Percentiles rank a stretch among this genome's conserved stretches.
Conservation (phyloP, 2,113 vertebrate genomes). For the Mola mola region DNA sequence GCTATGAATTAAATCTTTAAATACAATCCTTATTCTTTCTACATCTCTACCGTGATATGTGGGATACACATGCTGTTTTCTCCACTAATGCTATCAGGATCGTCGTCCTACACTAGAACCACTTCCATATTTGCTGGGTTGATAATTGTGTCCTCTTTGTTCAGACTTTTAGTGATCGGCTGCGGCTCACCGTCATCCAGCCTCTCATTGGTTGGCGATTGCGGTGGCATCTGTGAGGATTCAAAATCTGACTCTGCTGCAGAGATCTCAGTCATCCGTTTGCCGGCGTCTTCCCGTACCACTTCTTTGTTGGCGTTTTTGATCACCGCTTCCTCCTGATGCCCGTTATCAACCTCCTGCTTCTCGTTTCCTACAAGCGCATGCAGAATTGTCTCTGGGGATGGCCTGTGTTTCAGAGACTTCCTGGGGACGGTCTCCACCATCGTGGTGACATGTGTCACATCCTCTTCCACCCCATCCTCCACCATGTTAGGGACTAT, state of each 20-base stretch:
- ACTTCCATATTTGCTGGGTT: constrained; percentile 58
- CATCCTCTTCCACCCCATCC: constrained; percentile 50
- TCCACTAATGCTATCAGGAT: constrained; percentile 35
- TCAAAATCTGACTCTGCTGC: constrained; percentile 41
- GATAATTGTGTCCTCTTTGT: constrained; percentile 29
- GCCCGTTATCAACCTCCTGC: constrained; percentile 18
- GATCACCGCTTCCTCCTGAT: constrained; percentile 31
- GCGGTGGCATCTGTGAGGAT: background rate
- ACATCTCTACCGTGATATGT: constrained; percentile 6
- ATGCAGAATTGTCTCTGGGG: constrained; percentile 41
- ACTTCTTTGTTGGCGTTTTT: constrained; percentile 56
- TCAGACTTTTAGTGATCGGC: constrained; percentile 43
- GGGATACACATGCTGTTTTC: constrained; percentile 51
- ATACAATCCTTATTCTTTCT: constrained; percentile 17
- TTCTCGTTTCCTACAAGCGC: constrained; percentile 45
- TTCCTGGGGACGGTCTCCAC: constrained; percentile 31
- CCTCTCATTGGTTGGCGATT: constrained; percentile 49
- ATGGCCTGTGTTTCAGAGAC: constrained; percentile 12
- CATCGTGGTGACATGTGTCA: constrained; percentile 44
- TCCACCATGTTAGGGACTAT: constrained; percentile 35
- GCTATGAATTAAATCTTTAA: constrained; percentile 14
- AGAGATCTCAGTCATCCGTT: constrained; percentile 17
- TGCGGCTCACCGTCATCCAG: constrained; percentile 26
- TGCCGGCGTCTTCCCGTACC: constrained; percentile 51
- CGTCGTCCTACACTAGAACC: constrained; percentile 46